Evolutionary conservation across 1,140 invertebrate genomes (phyloP), one percentile per base, ranked within the genome.

Genomic region (Araneus ventricosus): DNA sequence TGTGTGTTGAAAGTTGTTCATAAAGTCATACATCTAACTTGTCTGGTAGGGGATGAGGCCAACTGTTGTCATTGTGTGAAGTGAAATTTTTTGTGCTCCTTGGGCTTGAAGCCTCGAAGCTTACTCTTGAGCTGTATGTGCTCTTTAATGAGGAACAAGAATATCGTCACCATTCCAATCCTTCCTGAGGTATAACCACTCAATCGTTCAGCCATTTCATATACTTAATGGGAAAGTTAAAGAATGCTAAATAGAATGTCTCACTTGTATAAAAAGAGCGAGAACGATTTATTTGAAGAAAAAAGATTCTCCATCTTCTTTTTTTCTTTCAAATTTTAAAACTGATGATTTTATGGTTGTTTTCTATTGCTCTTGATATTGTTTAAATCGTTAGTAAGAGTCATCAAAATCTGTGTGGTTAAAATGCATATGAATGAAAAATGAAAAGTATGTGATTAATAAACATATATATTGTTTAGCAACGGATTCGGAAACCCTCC

Each of bases 31-130:
- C 17, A 34, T 75, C 27, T 75, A 37, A 75, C 59, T 63, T 75
- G 30, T 75, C 70, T 75, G 30, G 70, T 75, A 75, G 70, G 70
- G 70, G 70, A 75, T 75, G 70, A 75, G 70, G 22, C 70, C 30
- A 34, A 34, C 70, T 75, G 27, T 52, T 34, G 30, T 20, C 70
- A 75, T 37, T 75, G 70, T 75, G 70, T 14, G 63, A 67, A 67
- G 27, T 67, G 63, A 27, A 34, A 75, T 75, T 75, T 75, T 75
- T 75, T 75, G 70, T 75, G 70, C 70, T 75, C 27, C 70, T 63
- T 24, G 59, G 24, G 59, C 59, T 63, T 24, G 59, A 75, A 75
- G 70, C 70, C 30, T 75, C 20, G 70, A 34, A 75, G 70, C 70
- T 75, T 75, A 75, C 70, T 34, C 30, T 34, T 67, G 63, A 75